A percentile compares a stretch with the other conserved stretches of the same genome.
Evolutionary conservation across 2,797 vertebrate genomes (phyloP).

Genomic region (Glossophaga mutica): DNA sequence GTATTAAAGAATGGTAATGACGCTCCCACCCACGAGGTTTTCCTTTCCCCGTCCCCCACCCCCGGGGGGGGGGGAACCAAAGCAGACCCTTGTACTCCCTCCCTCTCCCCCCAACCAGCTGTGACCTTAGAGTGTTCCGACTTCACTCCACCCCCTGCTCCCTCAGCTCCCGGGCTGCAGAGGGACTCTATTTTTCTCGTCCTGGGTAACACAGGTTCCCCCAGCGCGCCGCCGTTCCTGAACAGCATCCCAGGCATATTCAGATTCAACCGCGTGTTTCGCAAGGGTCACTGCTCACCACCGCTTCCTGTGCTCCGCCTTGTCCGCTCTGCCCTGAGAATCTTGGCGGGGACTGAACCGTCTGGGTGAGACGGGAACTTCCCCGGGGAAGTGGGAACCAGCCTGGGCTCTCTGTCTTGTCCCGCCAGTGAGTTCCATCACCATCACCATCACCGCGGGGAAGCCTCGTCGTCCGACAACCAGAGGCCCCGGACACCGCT

Average conservation of each 20-base stretch:
- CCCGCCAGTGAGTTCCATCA: not conserved
- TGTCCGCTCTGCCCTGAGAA: rapidly evolving
- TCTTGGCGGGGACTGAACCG: not conserved
- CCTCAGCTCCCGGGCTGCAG: not conserved
- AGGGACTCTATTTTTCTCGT: not conserved
- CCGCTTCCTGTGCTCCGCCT: not conserved
- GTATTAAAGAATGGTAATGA: not conserved
- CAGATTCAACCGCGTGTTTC: not conserved
- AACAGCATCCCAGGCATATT: not conserved
- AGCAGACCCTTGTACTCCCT: not conserved
- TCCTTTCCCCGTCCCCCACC: not conserved
- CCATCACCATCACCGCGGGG: not conserved
- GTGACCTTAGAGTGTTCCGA: not conserved
- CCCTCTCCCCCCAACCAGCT: not conserved
- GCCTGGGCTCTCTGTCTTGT: not conserved
- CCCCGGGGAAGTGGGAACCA: rapidly evolving
- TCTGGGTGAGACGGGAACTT: rapidly evolving
- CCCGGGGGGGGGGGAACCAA: not conserved
- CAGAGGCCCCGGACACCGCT: not conserved
- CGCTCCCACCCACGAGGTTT: rapidly evolving
- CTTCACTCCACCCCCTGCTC: not conserved
- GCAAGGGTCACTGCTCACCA: not conserved
- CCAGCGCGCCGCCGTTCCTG: not conserved
- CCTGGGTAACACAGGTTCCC: not conserved
- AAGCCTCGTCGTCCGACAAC: not conserved